A percentile compares a stretch with the other conserved stretches of the same genome.
phyloP scores from a whole-genome alignment of 2,113 vertebrate genomes.

The Girardinichthys multiradiatus region DNA sequence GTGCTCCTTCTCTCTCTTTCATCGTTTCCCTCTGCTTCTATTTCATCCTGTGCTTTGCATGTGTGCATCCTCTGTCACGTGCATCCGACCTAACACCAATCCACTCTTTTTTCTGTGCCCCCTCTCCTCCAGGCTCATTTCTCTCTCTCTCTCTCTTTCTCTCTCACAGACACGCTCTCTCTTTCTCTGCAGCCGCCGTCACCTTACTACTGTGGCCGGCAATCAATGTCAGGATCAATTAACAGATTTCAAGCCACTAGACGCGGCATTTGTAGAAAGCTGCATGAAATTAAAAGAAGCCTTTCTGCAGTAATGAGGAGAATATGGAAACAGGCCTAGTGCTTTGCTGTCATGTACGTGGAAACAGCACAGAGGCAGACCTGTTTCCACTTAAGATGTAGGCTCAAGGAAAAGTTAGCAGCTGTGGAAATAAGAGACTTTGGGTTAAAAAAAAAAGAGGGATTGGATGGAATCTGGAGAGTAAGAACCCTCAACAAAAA shows the following conservation, averaged over 20 bases:
- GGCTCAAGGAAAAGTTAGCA: neutral
- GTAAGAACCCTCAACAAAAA: neutral
- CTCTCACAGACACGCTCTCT: conserved; percentile 9
- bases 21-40: conserved; percentile 26
- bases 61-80: conserved; percentile 41
- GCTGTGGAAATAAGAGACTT: neutral
- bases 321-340: conserved; percentile 9
- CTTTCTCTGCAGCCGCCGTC: neutral
- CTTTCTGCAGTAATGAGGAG: conserved; percentile 5
- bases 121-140: neutral
- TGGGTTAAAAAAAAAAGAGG: neutral
- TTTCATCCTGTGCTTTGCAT: conserved; percentile 20
- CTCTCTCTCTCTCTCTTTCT: conserved; percentile 1
- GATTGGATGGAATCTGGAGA: neutral
- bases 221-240: conserved; percentile 65
- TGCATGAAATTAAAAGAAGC: conserved; percentile 41
- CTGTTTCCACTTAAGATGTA: too few relatives aligned
- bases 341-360: conserved; percentile 10
- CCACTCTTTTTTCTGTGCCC: neutral
- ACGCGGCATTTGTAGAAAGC: conserved; percentile 43
- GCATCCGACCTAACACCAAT: conserved; percentile 27
- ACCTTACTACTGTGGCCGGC: conserved; percentile 18
- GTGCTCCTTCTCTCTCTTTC: conserved; percentile 38
- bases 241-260: conserved; percentile 49
- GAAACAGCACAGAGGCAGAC: neutral